A percentile compares a stretch with the other conserved stretches of the same genome.
phyloP scores from a whole-genome alignment of 1,140 invertebrate genomes.

The Pachypsylla venusta region DNA sequence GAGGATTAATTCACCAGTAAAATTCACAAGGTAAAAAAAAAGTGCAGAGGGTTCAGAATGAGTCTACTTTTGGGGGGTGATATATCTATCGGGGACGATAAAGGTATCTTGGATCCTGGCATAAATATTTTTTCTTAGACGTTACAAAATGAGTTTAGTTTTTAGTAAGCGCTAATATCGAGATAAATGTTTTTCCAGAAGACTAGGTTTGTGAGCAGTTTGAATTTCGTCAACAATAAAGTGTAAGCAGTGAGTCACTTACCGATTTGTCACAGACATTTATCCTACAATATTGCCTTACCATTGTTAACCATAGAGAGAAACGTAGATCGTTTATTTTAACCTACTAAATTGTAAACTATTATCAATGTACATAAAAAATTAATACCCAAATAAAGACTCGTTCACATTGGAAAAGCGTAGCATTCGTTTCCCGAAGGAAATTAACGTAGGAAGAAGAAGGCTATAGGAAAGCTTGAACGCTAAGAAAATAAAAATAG shows the following conservation, averaged over 20 bases:
- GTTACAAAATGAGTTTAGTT: too few relatives aligned
- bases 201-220: too few relatives aligned
- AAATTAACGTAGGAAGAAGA: background rate
- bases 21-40: too few relatives aligned
- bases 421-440: background rate
- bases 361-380: background rate
- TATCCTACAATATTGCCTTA: background rate
- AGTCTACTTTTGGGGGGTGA: too few relatives aligned
- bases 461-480: too few relatives aligned
- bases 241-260: conserved; percentile 6
- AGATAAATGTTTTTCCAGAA: conserved; percentile 8
- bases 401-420: background rate
- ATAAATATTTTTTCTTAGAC: too few relatives aligned
- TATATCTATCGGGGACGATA: too few relatives aligned
- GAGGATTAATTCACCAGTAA: too few relatives aligned
- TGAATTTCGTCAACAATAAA: conserved; percentile 7
- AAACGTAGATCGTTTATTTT: background rate
- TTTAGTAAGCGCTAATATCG: too few relatives aligned
- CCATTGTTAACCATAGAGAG: conserved; percentile 8
- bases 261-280: conserved; percentile 5
- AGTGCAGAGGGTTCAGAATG: too few relatives aligned
- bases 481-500: too few relatives aligned
- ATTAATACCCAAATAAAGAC: background rate
- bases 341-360: background rate
- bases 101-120: too few relatives aligned